Conservation (phyloP, 2,888 invertebrate genomes). For the Laothoe populi region DNA sequence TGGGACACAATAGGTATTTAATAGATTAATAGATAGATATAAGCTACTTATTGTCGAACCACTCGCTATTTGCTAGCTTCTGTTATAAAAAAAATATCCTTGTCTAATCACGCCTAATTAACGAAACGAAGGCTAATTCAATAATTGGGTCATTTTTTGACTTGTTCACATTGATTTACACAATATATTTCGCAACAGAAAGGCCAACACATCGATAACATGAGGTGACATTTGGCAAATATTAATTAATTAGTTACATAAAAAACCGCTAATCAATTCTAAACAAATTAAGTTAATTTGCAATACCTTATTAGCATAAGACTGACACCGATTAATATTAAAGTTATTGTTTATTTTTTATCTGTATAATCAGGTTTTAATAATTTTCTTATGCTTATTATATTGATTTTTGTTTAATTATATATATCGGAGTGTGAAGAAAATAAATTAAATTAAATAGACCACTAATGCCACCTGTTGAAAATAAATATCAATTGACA, state of each 20-base stretch:
- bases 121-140: background rate
- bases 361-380: background rate
- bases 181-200: constrained; percentile 1
- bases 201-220: background rate
- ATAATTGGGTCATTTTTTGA: background rate
- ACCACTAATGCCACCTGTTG: too few relatives aligned
- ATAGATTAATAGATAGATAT: too few relatives aligned
- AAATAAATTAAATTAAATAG: too few relatives aligned
- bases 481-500: too few relatives aligned
- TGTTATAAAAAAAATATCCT: too few relatives aligned
- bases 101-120: too few relatives aligned
- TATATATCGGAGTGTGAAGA: too few relatives aligned
- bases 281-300: background rate
- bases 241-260: background rate
- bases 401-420: too few relatives aligned
- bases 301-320: background rate
- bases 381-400: background rate
- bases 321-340: background rate
- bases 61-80: too few relatives aligned
- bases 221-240: background rate
- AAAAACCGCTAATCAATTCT: background rate
- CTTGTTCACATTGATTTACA: background rate
- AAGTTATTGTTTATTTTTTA: background rate
- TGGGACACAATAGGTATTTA: too few relatives aligned
- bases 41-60: too few relatives aligned